These are phyloP conservation scores for Lamprologus lemairii DNA, from an alignment of 2,113 vertebrate species.

Conservation along the genomic window DNA sequence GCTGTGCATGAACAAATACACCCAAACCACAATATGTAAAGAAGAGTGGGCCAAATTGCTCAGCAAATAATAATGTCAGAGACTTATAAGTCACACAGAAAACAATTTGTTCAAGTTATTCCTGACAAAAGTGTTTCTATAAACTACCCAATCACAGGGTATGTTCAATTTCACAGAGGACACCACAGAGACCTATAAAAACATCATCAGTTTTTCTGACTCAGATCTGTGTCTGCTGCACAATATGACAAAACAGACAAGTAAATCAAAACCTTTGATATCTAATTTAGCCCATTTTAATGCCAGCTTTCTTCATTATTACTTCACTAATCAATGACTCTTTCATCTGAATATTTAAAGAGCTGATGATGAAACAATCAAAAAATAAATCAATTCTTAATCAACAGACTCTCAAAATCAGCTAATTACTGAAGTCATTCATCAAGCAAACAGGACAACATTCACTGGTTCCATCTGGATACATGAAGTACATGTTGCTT, in stretches of 20 bases:
- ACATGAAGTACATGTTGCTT: not conserved
- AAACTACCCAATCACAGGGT: not conserved
- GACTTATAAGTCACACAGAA: not conserved
- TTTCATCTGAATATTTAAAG: not conserved
- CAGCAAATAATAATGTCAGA: not conserved
- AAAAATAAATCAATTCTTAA: not conserved
- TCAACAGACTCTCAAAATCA: not conserved
- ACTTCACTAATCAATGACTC: not conserved
- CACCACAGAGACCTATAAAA: not conserved
- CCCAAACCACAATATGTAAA: not conserved
- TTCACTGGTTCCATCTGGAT: not conserved
- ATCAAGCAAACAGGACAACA: not conserved
- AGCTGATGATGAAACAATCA: not conserved
- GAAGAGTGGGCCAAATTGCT: not conserved
- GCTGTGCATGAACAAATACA: not conserved
- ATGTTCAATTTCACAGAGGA: not conserved
- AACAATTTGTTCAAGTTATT: not conserved
- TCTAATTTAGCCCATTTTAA: not conserved
- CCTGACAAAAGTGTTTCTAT: not conserved
- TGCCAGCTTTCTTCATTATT: not conserved
- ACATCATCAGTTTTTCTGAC: not conserved
- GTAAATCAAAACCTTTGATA: not conserved
- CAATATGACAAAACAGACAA: not conserved
- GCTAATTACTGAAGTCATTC: not conserved
- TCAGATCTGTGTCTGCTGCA: not conserved